Base-by-base conservation (phyloP, 2,797 vertebrate genomes). In the Pangasius mekongensis region DNA sequence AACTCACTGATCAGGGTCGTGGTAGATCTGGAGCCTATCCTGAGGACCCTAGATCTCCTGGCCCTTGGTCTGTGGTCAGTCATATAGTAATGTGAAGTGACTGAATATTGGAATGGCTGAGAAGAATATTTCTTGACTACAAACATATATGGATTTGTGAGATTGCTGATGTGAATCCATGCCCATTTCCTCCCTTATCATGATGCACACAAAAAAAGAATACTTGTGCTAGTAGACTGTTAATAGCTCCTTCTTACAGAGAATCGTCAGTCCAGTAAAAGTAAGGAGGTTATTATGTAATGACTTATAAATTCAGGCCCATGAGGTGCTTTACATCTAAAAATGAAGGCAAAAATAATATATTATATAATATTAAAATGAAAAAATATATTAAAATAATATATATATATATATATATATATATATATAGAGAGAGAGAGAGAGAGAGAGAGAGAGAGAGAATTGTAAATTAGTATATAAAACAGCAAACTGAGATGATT, bases 191-290 rank as follows among this genome's bases (percentile, higher is more conserved):
- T 47, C 39, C 22, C 39, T 47, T 47, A 27, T 22, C 2, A 13
- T 49, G 73, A 74, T 74, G 24, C 73, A 74, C 73, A 74, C 73
- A 22, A 67, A 67, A 4, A 71, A 71, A 71, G 7, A 71, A 71
- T 20, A 3, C 33, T 13, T 27, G 71, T 47, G 71, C 27, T 27
- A 47, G 71, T 47, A 47, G 22, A 74, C 39, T 74, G 39, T 74
- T 74, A 74, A 24, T 47, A 43, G 0, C 1, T 74, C 39, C 39
- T 24, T 74, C 16, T 74, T 74, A 27, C 10, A 74, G 22, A 47
- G 22, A 74, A 27, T 74, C 10, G 27, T 74, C 10, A 49, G 73
- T 47, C 16, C 74, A 54, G 6, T 30, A 30, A 54, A 20, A 8
- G n/a, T 18, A 0, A 54, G 33, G 43, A 24, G 5, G 24, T 49